phyloP scores from a whole-genome alignment of 2,888 invertebrate species.

The Leucoma salicis region DNA sequence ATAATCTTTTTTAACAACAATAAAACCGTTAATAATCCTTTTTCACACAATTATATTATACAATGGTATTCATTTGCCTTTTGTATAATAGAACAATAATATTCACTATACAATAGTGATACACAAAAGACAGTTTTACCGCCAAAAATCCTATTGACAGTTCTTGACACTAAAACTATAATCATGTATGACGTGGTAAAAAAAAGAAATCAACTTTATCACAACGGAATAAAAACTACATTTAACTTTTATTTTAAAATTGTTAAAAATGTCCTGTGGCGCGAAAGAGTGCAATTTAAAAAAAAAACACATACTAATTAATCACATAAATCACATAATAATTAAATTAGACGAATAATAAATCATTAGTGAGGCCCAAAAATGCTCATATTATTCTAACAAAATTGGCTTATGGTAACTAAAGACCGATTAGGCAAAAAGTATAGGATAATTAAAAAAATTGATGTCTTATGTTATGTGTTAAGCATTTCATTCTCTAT shows the following conservation, averaged over 20 bases:
- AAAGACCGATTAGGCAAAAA: too few species aligned
- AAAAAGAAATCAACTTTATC: not conserved
- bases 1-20: slow-evolving; percentile 34
- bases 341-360: too few species aligned
- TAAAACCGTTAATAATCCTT: slow-evolving; percentile 39
- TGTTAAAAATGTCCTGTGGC: slow-evolving; percentile 36
- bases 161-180: slow-evolving; percentile 20
- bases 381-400: too few species aligned
- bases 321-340: too few species aligned
- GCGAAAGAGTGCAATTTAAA: slow-evolving; percentile 44
- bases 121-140: slow-evolving; percentile 48
- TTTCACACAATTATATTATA: slow-evolving; percentile 41
- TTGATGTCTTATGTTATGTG: too few species aligned
- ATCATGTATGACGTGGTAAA: not conserved
- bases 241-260: not conserved
- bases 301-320: too few species aligned
- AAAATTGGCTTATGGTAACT: too few species aligned
- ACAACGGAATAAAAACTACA: not conserved
- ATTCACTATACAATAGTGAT: slow-evolving; percentile 39
- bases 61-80: slow-evolving; percentile 45
- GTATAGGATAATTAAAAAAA: too few species aligned
- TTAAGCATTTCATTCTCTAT: too few species aligned
- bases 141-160: slow-evolving; percentile 46
- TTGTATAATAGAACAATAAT: slow-evolving; percentile 43
- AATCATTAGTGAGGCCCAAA: too few species aligned